Evolutionary conservation across 2,888 invertebrate genomes (phyloP), one percentile per base, ranked within the genome.

Genomic region (Oxystoma pomonae): DNA sequence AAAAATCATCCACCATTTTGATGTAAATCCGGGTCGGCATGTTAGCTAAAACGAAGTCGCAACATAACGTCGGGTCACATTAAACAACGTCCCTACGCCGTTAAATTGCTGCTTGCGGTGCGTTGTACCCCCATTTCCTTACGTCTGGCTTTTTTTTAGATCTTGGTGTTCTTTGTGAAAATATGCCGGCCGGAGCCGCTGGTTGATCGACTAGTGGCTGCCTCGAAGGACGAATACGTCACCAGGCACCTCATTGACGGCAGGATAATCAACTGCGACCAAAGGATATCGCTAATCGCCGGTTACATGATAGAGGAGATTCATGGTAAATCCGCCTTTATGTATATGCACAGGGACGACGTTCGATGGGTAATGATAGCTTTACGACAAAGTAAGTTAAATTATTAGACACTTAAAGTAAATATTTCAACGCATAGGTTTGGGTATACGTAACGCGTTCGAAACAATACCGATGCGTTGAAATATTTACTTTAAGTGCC

Each of bases 291-390:
- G 5, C 82, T 92, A 64, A 90, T 95, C 16, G 90, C 92, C 61
- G 96, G 96, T 1, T 94, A 94, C 76, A 88, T 96, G 88, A 89
- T 91, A 12, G 90, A 91, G 71, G 96, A 96, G 82, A 91, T 95
- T 1, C 87, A 89, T 9, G 94, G 94, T n/a, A 83, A 88, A 65
- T 92, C 91, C 67, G 94, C 94, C 9, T 96, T 96, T 79, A 87
- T 88, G 61, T 94, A 91, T 77, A 95, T 96, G 90, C 93, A 93
- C 80, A 87, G 88, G 76, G 92, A 94, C 70, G 95, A 96, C 82
- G 91, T 92, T 1, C 87, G 91, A 73, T 94, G 92, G 91, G 91
- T 94, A 0, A 89, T 94, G 76, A 90, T 94, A 74, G 94, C 93
- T 0, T 83, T 95, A 63, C 83, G 92, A 70, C 92, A 94, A 81